Percentiles rank a stretch among this genome's conserved stretches.
Evolutionary conservation across 2,113 vertebrate genomes (phyloP).

Genomic region (Colistium nudipinnis): DNA sequence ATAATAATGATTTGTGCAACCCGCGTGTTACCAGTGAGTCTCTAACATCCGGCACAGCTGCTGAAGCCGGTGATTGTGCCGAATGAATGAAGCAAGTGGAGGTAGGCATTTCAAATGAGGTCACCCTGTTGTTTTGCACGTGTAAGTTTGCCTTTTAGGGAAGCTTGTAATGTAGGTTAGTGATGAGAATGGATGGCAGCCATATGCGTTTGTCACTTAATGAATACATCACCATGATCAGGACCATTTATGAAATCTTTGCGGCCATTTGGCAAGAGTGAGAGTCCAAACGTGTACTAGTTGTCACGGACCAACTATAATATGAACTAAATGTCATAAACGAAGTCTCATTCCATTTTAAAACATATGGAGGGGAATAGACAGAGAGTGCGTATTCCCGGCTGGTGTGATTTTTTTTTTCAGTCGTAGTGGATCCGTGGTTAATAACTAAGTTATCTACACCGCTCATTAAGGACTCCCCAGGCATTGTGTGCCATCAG

Average conservation of each 20-base stretch:
- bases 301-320: constrained; percentile 36
- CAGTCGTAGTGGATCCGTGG: constrained; percentile 31
- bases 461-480: constrained; percentile 59
- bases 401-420: constrained; percentile 49
- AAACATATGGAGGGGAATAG: constrained; percentile 20
- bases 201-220: constrained; percentile 42
- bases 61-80: not conserved
- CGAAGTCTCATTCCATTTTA: constrained; percentile 17
- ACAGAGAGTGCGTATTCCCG: constrained; percentile 19
- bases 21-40: not conserved
- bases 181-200: constrained; percentile 31
- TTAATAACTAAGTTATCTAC: constrained; percentile 66
- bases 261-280: constrained; percentile 18
- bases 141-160: constrained; percentile 5
- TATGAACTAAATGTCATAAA: constrained; percentile 21
- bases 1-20: not conserved
- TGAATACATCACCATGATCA: constrained; percentile 38
- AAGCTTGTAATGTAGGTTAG: not conserved
- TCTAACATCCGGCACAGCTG: not conserved
- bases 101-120: not conserved
- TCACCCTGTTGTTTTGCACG: not conserved
- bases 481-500: constrained; percentile 47
- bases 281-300: constrained; percentile 39
- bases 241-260: constrained; percentile 29
- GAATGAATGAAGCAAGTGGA: not conserved